Conservation (phyloP, 2,113 vertebrate species). For the Electrona antarctica region DNA sequence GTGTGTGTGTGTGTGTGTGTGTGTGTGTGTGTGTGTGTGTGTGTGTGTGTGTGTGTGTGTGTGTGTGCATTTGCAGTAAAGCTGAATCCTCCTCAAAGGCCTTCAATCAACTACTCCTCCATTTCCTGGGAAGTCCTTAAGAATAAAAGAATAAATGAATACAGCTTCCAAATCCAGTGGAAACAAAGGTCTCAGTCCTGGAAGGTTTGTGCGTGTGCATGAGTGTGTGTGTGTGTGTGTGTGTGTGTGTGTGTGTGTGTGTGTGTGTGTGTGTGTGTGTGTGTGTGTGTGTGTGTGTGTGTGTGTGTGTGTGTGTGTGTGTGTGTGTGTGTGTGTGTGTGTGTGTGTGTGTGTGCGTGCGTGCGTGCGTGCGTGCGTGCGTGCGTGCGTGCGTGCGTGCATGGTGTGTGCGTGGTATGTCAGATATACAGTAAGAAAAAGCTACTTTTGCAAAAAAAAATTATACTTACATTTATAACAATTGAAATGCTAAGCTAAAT, state of each 20-base stretch:
- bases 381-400: no score
- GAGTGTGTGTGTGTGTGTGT: no score
- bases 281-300: background rate
- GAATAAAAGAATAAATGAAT: accelerated
- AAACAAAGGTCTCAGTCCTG: slow-evolving; percentile 38
- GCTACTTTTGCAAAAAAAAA: no score
- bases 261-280: background rate
- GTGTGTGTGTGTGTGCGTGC: no score
- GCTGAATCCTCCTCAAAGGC: slow-evolving; percentile 37
- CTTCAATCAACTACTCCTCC: slow-evolving; percentile 8
- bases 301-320: no score
- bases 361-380: no score
- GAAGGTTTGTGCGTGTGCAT: no score
- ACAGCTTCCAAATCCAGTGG: slow-evolving; percentile 36
- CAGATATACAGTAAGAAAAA: no score
- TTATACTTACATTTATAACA: no score
- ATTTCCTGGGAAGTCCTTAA: background rate
- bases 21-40: slow-evolving; percentile 14
- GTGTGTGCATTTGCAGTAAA: slow-evolving; percentile 49
- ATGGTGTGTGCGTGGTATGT: no score
- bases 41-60: background rate
- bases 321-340: background rate
- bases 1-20: background rate
- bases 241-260: slow-evolving; percentile 3
- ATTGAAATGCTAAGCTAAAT: no score